These are phyloP conservation scores for Andrena camellia DNA, from an alignment of 2,888 invertebrate genomes.

Conservation along the genomic window DNA sequence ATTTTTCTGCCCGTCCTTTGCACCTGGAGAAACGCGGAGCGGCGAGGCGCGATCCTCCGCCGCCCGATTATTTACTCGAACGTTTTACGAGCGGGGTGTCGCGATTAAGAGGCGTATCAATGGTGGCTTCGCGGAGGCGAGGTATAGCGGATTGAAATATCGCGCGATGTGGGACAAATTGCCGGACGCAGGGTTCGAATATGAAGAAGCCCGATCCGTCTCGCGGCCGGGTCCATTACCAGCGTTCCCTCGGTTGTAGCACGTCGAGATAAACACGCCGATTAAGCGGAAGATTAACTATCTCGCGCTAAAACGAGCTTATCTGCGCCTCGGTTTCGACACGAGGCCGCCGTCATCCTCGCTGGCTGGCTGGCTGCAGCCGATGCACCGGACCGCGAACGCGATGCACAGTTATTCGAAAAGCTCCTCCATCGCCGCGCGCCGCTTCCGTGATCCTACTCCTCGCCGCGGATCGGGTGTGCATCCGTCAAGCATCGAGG, in stretches of 20 bases:
- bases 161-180: conserved; percentile 48
- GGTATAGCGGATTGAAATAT: conserved; percentile 50
- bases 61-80: background rate
- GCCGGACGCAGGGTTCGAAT: conserved; percentile 31
- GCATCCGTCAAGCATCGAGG: background rate
- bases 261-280: conserved; percentile 61
- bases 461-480: background rate
- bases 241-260: conserved; percentile 52
- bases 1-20: conserved; percentile 13
- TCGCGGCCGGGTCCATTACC: conserved; percentile 48
- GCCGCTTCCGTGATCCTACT: conserved; percentile 44
- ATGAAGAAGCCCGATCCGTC: conserved; percentile 46
- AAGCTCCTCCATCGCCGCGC: conserved; percentile 6
- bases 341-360: conserved; percentile 43
- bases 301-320: conserved; percentile 58
- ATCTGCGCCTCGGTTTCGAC: conserved; percentile 57
- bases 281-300: conserved; percentile 62
- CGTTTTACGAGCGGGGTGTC: background rate
- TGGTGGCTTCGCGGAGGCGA: background rate
- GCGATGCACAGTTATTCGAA: conserved; percentile 46
- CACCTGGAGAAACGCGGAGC: too few species aligned
- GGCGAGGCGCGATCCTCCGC: too few species aligned
- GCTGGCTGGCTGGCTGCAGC: conserved; percentile 5
- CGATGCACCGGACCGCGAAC: conserved; percentile 33
- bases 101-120: too few species aligned